Percentiles rank a stretch among this genome's conserved stretches.
phyloP scores from a whole-genome alignment of 2,797 vertebrate species.

The Trematomus bernacchii region DNA sequence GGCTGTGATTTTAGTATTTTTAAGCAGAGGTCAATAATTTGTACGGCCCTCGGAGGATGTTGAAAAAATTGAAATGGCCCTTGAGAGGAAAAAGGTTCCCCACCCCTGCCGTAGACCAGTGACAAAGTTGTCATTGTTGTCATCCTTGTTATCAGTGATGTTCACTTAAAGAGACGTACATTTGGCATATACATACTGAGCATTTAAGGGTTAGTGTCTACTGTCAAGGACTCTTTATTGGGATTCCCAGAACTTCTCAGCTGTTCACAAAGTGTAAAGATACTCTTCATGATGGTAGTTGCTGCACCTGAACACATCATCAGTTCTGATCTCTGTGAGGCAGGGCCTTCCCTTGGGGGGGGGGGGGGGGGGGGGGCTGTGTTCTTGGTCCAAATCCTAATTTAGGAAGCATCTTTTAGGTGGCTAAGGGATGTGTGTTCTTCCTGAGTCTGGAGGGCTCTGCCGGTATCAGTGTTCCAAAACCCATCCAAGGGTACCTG shows the following conservation, averaged over 20 bases:
- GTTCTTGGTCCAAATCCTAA: constrained; percentile 19
- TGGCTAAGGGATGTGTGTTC: constrained; percentile 3
- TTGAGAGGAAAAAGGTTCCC: too few relatives aligned
- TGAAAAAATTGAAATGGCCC: too few relatives aligned
- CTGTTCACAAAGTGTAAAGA: background rate
- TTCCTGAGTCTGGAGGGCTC: background rate
- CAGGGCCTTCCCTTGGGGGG: constrained; percentile 2
- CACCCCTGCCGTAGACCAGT: too few relatives aligned
- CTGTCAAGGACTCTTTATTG: background rate
- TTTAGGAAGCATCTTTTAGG: background rate
- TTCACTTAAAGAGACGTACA: too few relatives aligned
- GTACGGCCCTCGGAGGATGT: too few relatives aligned
- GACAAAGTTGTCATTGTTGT: too few relatives aligned
- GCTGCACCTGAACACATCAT: constrained; percentile 2
- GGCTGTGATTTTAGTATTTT: too few relatives aligned
- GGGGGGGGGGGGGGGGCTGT: constrained; percentile 4
- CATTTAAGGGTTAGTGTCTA: background rate
- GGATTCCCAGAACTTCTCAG: background rate
- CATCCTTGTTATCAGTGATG: too few relatives aligned
- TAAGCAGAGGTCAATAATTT: too few relatives aligned
- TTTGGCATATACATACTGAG: too few relatives aligned
- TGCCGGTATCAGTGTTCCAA: background rate
- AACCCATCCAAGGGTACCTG: constrained; percentile 20
- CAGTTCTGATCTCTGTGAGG: constrained; percentile 19
- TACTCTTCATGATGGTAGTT: background rate